Evolutionary conservation across 2,888 invertebrate species (phyloP).

Genomic region (Drosophila conformis): DNA sequence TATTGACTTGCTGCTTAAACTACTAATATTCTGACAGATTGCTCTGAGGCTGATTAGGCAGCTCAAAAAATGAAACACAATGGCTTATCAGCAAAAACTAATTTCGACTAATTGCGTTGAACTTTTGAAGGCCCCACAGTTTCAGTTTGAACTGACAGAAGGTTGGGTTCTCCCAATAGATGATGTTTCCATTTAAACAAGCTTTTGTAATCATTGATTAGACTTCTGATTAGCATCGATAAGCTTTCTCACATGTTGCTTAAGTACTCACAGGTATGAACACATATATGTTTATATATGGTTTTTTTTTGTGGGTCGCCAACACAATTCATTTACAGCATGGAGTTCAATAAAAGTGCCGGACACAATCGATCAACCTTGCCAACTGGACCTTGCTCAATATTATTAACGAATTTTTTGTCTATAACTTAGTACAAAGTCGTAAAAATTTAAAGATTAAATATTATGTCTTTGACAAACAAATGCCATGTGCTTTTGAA

Average conservation of each 20-base stretch:
- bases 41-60: slow-evolving; percentile 25
- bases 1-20: slow-evolving; percentile 7
- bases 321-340: slow-evolving; percentile 55
- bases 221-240: slow-evolving; percentile 34
- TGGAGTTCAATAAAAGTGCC: slow-evolving; percentile 58
- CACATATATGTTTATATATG: not conserved
- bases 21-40: slow-evolving; percentile 27
- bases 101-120: slow-evolving; percentile 45
- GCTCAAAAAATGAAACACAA: not conserved
- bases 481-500: slow-evolving; percentile 1
- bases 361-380: slow-evolving; percentile 58
- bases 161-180: slow-evolving; percentile 8
- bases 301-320: slow-evolving; percentile 49
- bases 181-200: slow-evolving; percentile 4
- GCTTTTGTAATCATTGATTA: slow-evolving; percentile 37
- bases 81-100: slow-evolving; percentile 39
- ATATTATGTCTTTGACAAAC: not conserved
- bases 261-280: slow-evolving; percentile 47
- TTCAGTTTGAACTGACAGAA: slow-evolving; percentile 14
- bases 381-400: slow-evolving; percentile 76
- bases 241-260: slow-evolving; percentile 42
- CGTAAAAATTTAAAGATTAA: slow-evolving; percentile 1
- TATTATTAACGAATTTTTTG: slow-evolving; percentile 25
- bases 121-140: slow-evolving; percentile 36
- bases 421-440: not conserved